Evolutionary conservation across 2,113 vertebrate species (phyloP).

Genomic region (Pica pica): DNA sequence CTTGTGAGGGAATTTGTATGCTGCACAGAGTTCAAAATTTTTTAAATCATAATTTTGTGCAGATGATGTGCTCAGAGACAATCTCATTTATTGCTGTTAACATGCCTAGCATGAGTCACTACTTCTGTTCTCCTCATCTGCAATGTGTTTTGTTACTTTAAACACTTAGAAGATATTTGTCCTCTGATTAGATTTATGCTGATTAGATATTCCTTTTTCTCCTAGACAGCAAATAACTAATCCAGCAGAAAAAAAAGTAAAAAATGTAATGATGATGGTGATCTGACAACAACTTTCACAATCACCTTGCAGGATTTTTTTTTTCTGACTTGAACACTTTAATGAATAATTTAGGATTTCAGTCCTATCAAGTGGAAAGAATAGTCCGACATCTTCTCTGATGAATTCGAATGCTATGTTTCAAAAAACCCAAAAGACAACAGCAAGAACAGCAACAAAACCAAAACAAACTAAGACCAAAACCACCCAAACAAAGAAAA

Average conservation of each 20-base stretch:
- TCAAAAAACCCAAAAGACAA: neutral
- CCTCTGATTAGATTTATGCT: neutral
- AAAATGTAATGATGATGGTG: neutral
- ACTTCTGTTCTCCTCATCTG: neutral
- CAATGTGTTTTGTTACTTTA: neutral
- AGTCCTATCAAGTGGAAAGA: neutral
- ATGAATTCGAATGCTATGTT: neutral
- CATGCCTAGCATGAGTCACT: neutral
- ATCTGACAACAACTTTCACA: neutral
- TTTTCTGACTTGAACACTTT: neutral
- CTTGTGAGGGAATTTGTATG: neutral
- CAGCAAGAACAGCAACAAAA: neutral
- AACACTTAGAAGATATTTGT: neutral
- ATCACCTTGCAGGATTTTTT: neutral
- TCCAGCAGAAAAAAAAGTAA: neutral
- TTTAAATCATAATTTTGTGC: neutral
- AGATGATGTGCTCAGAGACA: neutral
- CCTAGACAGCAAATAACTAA: neutral
- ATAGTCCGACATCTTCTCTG: neutral
- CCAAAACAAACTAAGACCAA: accelerated
- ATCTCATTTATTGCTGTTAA: neutral
- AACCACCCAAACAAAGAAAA: neutral
- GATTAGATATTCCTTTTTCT: neutral
- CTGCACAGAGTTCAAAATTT: neutral
- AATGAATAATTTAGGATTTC: neutral